Base-by-base conservation (phyloP, 2,888 invertebrate genomes). In the Cheilosia pagana region DNA sequence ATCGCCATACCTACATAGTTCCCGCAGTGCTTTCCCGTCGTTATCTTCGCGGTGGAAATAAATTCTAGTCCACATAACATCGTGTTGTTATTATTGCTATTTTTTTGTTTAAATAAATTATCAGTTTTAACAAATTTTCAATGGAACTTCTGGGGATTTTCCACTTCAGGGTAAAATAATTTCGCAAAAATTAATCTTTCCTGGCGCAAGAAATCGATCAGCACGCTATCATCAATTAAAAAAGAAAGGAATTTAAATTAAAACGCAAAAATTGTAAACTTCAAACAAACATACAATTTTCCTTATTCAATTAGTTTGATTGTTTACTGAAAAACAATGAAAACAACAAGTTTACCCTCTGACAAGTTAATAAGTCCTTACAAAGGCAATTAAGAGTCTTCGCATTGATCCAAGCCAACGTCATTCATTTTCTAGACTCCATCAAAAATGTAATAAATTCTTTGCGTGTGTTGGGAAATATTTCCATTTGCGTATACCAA, bases 171-270 rank as follows among this genome's bases (percentile, higher is more conserved):
- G 23, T 31, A 28, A 65, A 23, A 16, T 23, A 16, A 28, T 53
- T 55, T 14, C 35, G 35, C 35, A 35, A 35, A 25, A 35, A 35
- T 35, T 35, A 35, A 35, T 35, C 41, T 53, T 19, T 53, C 7
- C 21, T 39, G 41, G 43, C 71, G 43, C 39, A 43, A 21, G 53
- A 43, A 71, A 53, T 60, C 53, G 8, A 52, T 72, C 60, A 62
- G 41, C 62, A 72, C 21, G 23, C 21, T 52, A 10, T 43, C 12
- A 19, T 19, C n/a, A 68, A 43, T 68, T 43, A 35, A 57, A 43
- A 35, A n/a, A 41, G 10, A 14, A 14, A 23, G 35, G 35, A 35
- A 35, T 35, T 35, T 12, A 8, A 7, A 14, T 41, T 25, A 3
- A 59, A 59, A 25, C 21, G 25, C 3, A 41, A n/a, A 41, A 41